These are phyloP conservation scores for Otolemur crassicaudatus DNA, from an alignment of 2,797 vertebrate species.

Conservation along the genomic window DNA sequence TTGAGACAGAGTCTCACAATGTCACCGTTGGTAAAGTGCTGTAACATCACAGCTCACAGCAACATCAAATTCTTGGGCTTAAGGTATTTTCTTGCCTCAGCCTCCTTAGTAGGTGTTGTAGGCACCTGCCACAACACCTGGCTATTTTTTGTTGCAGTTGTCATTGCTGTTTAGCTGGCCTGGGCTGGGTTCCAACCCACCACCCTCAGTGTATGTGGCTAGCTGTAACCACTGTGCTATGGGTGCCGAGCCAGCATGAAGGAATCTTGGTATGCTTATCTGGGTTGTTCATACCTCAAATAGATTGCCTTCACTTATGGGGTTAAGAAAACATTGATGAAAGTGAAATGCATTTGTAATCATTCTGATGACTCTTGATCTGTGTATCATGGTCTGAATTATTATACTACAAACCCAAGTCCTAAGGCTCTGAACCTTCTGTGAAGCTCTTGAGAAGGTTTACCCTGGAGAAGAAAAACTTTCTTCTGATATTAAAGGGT, in stretches of 20 bases:
- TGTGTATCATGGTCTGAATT: background rate
- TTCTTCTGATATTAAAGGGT: background rate
- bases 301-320: background rate
- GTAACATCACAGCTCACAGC: no score
- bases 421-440: background rate
- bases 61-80: no score
- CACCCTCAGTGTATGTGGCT: no score
- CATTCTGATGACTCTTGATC: background rate
- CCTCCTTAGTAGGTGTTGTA: no score
- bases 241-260: background rate
- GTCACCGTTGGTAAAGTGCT: no score
- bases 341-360: background rate
- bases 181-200: no score
- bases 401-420: background rate
- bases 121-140: no score
- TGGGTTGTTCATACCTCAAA: background rate
- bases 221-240: no score
- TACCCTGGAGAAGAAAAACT: background rate
- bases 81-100: no score
- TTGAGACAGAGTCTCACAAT: no score
- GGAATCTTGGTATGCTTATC: background rate
- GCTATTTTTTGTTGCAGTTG: no score
- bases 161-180: no score
- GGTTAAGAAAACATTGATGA: background rate
- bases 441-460: background rate